A percentile compares a stretch with the other conserved stretches of the same genome.
Conservation (phyloP, 1,140 invertebrate species). For the Chrysoperla carnea region DNA sequence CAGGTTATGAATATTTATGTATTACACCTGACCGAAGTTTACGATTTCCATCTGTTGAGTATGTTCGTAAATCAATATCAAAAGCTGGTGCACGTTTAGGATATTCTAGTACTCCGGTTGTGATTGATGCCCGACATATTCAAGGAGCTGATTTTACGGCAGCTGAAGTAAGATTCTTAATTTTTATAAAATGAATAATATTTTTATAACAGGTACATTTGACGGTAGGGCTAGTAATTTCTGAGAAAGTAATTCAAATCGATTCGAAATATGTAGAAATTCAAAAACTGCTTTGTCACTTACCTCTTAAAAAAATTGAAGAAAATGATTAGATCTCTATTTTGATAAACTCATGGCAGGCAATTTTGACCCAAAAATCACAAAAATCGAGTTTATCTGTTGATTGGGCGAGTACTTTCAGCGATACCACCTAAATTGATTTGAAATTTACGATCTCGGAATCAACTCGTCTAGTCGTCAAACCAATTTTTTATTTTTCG, state of each 20-base stretch:
- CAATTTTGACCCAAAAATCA: no score
- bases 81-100: conserved; percentile 46
- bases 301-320: no score
- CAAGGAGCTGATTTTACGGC: conserved; percentile 60
- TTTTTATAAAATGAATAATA: conserved; percentile 1
- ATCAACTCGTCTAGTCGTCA: no score
- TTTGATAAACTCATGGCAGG: no score
- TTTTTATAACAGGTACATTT: neutral
- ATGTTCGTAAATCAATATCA: conserved; percentile 49
- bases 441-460: no score
- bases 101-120: conserved; percentile 38
- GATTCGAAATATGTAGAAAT: neutral
- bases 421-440: no score
- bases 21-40: conserved; percentile 55
- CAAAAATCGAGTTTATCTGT: no score
- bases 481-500: no score
- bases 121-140: conserved; percentile 59
- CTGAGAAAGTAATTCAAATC: neutral
- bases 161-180: conserved; percentile 33
- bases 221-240: neutral
- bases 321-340: no score
- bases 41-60: conserved; percentile 60
- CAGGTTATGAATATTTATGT: conserved; percentile 44
- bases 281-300: no score
- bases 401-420: no score